Conservation (phyloP, 2,113 vertebrate species). For the Istiophorus platypterus region DNA sequence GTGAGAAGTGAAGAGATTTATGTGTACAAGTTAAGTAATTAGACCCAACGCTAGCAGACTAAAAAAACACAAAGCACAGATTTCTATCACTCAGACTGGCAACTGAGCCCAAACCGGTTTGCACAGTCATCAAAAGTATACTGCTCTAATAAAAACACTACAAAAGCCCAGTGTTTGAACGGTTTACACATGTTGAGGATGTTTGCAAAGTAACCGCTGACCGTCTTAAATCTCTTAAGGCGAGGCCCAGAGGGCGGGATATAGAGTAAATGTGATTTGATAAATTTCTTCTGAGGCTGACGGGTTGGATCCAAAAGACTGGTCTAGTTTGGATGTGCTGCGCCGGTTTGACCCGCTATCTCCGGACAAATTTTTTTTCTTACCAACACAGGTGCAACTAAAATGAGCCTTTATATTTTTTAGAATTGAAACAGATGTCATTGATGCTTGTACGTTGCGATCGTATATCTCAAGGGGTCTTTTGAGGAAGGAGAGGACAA, state of each 20-base stretch:
- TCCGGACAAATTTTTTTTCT: neutral
- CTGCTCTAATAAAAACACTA: conserved; percentile 8
- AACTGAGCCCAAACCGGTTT: conserved; percentile 59
- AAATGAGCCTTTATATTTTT: neutral
- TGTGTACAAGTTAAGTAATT: neutral
- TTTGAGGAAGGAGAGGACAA: neutral
- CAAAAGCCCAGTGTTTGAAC: neutral
- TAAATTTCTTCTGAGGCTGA: neutral
- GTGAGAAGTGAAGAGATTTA: conserved; percentile 1
- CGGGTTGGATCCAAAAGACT: neutral
- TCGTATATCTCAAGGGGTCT: neutral
- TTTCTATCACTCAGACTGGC: neutral
- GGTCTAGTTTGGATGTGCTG: neutral
- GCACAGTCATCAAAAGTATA: conserved; percentile 22
- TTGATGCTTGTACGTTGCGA: neutral
- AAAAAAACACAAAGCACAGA: conserved; percentile 35
- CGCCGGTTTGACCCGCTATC: neutral
- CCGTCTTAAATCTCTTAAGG: neutral
- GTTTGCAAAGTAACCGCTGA: neutral
- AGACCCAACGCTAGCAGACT: conserved; percentile 28
- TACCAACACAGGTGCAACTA: neutral
- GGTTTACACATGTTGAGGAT: neutral
- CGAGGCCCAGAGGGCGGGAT: neutral
- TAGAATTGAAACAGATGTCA: neutral
- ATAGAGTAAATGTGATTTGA: neutral